Evolutionary conservation across 2,888 invertebrate genomes (phyloP).

Genomic region (Aporophyla nigra): DNA sequence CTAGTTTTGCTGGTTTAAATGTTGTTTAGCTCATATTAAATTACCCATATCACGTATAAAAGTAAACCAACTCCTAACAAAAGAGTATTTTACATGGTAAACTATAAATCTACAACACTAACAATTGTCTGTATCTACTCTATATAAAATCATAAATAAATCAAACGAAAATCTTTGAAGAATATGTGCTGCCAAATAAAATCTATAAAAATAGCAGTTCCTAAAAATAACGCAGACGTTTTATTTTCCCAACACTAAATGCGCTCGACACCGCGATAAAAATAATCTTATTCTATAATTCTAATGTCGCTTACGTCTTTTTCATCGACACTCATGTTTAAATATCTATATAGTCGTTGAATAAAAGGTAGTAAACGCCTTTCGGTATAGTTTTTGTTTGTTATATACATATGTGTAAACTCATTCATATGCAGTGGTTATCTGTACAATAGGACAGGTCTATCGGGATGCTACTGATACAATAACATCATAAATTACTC

Average conservation of each 20-base stretch:
- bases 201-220: constrained; percentile 17
- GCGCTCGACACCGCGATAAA: constrained; percentile 8
- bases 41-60: too few relatives aligned
- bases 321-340: neutral
- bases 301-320: constrained; percentile 30
- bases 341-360: too few relatives aligned
- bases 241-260: constrained; percentile 30
- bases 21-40: too few relatives aligned
- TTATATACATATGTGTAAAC: neutral
- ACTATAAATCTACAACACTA: neutral
- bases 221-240: constrained; percentile 34
- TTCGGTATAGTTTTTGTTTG: neutral
- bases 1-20: neutral
- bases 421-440: constrained; percentile 41
- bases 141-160: neutral
- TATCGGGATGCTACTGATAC: constrained; percentile 2
- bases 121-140: too few relatives aligned
- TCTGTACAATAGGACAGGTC: neutral
- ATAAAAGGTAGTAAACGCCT: constrained; percentile 1
- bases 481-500: constrained; percentile 34
- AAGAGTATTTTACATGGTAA: neutral
- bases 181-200: neutral
- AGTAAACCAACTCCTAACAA: too few relatives aligned
- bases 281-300: constrained; percentile 33
- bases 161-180: neutral